phyloP scores from a whole-genome alignment of 2,797 vertebrate species.

The Pelochelys cantorii region DNA sequence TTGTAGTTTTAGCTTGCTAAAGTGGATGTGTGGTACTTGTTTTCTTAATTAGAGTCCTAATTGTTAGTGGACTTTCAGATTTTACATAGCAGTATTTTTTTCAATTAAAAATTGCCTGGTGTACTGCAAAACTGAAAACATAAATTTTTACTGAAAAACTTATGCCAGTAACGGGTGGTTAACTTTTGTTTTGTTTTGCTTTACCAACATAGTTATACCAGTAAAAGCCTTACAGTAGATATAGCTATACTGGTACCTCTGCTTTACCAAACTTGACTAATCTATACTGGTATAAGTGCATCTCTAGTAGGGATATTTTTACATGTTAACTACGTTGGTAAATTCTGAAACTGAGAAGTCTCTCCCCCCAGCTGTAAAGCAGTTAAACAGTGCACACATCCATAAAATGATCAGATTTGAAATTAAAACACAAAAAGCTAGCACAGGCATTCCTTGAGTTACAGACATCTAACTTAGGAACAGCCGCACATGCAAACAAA shows the following conservation, averaged over 20 bases:
- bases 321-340: not conserved
- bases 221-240: not conserved
- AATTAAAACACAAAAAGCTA: not conserved
- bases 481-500: too few relatives aligned
- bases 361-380: not conserved
- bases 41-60: not conserved
- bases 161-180: not conserved
- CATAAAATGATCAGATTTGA: not conserved
- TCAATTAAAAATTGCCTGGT: not conserved
- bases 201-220: not conserved
- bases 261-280: not conserved
- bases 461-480: too few relatives aligned
- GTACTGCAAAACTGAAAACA: not conserved
- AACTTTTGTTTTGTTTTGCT: not conserved
- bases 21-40: not conserved
- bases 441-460: too few relatives aligned
- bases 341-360: not conserved
- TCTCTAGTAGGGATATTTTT: not conserved
- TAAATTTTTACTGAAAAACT: not conserved
- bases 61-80: not conserved
- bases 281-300: not conserved
- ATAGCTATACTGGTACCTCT: not conserved
- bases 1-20: not conserved
- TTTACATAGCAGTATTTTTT: not conserved
- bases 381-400: not conserved